Percentiles rank a stretch among this genome's conserved stretches.
These are phyloP conservation scores for Athalia circularis DNA, from an alignment of 2,888 invertebrate genomes.

Conservation along the genomic window DNA sequence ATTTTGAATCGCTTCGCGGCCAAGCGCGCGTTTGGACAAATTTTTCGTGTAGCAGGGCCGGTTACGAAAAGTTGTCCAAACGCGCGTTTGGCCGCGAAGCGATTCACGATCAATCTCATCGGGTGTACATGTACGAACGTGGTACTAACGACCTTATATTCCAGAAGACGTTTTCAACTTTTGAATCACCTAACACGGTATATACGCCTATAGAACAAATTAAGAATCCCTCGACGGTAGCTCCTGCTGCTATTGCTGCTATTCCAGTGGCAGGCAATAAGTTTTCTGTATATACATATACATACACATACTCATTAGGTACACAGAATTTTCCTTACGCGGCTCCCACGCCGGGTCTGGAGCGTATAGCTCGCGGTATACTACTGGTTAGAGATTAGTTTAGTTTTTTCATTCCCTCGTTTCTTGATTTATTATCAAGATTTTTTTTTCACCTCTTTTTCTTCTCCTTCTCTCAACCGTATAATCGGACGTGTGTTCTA, in stretches of 20 bases:
- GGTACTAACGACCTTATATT: conserved; percentile 16
- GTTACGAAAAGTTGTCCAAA: too few species aligned
- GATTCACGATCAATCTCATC: too few species aligned
- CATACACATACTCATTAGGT: neutral
- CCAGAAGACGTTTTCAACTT: conserved; percentile 29
- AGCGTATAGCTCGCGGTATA: neutral
- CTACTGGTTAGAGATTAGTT: neutral
- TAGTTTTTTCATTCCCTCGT: neutral
- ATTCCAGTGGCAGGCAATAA: conserved; percentile 6
- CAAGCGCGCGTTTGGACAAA: too few species aligned
- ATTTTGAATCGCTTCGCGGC: too few species aligned
- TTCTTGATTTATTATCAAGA: neutral
- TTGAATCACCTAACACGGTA: conserved; percentile 7
- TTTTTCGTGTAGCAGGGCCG: too few species aligned
- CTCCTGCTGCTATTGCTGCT: neutral
- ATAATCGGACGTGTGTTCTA: too few species aligned
- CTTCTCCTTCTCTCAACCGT: neutral
- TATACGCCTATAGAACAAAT: conserved; percentile 33
- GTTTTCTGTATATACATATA: neutral
- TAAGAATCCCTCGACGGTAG: conserved; percentile 29
- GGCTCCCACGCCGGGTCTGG: neutral
- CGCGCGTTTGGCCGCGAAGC: too few species aligned
- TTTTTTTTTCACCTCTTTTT: neutral
- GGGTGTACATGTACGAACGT: neutral
- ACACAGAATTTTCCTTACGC: neutral